Evolutionary conservation across 2,888 invertebrate species (phyloP).

Genomic region (Machimus atricapillus): DNA sequence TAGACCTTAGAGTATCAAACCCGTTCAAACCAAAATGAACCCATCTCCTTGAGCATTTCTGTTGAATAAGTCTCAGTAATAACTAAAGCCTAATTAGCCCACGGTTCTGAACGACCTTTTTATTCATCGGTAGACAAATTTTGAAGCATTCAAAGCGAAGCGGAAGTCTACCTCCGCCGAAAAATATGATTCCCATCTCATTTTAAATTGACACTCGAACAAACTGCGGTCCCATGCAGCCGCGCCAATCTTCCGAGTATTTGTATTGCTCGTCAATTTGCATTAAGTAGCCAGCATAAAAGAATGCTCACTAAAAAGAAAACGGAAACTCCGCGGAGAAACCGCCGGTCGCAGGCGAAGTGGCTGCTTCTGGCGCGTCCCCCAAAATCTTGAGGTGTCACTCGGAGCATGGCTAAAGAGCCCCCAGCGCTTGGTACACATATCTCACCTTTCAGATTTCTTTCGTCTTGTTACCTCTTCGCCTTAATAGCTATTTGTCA

Average conservation of each 20-base stretch:
- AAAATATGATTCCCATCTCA: not conserved
- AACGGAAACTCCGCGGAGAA: not conserved
- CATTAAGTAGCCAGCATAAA: constrained; percentile 36
- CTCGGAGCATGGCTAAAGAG: constrained; percentile 5
- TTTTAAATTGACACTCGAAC: not conserved
- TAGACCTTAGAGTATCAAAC: not conserved
- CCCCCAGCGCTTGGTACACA: not conserved
- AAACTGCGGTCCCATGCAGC: not conserved
- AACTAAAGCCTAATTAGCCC: not conserved
- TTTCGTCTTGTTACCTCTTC: constrained; percentile 5
- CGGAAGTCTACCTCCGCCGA: constrained; percentile 26
- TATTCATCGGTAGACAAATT: not conserved
- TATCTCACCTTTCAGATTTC: constrained; percentile 21
- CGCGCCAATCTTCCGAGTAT: constrained; percentile 9
- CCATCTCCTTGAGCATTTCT: not conserved
- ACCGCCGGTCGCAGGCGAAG: not conserved
- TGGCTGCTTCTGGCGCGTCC: constrained; percentile 16
- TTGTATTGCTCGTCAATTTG: constrained; percentile 31
- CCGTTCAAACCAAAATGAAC: not conserved
- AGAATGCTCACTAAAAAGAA: not conserved
- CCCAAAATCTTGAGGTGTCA: constrained; percentile 31
- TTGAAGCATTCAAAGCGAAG: not conserved
- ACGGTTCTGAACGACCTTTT: not conserved
- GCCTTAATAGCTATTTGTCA: constrained; percentile 36
- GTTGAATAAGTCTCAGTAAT: not conserved